These are phyloP conservation scores for Crematogaster levior DNA, from an alignment of 2,888 invertebrate species.

Conservation along the genomic window DNA sequence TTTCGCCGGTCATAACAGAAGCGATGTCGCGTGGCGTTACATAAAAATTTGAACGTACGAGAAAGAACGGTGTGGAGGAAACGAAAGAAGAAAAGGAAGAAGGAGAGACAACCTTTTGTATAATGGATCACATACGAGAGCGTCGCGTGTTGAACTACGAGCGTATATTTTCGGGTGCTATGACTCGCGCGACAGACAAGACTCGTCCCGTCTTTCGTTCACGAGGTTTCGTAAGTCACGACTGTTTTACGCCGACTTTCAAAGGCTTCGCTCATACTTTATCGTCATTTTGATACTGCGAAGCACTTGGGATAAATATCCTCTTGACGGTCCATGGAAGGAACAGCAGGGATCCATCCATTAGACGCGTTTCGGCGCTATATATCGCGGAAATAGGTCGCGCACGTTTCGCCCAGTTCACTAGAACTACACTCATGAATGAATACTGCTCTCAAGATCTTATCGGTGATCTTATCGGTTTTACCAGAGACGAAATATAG, in stretches of 20 bases:
- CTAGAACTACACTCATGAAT: conserved; percentile 53
- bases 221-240: conserved; percentile 21
- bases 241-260: conserved; percentile 13
- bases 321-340: conserved; percentile 7
- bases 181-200: background rate
- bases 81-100: background rate
- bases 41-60: background rate
- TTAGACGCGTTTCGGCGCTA: conserved; percentile 10
- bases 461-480: conserved; percentile 58
- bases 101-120: background rate
- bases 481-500: background rate
- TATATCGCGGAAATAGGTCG: conserved; percentile 63
- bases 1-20: background rate
- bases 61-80: background rate
- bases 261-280: background rate
- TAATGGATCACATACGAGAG: conserved; percentile 18
- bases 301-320: conserved; percentile 15
- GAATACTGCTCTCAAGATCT: conserved; percentile 67
- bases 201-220: background rate
- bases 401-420: conserved; percentile 62
- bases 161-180: conserved; percentile 18
- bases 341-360: conserved; percentile 1
- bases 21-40: background rate
- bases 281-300: conserved; percentile 24
- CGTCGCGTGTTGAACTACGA: conserved; percentile 3